Conservation (phyloP, 2,113 vertebrate species). For the Castor canadensis region DNA sequence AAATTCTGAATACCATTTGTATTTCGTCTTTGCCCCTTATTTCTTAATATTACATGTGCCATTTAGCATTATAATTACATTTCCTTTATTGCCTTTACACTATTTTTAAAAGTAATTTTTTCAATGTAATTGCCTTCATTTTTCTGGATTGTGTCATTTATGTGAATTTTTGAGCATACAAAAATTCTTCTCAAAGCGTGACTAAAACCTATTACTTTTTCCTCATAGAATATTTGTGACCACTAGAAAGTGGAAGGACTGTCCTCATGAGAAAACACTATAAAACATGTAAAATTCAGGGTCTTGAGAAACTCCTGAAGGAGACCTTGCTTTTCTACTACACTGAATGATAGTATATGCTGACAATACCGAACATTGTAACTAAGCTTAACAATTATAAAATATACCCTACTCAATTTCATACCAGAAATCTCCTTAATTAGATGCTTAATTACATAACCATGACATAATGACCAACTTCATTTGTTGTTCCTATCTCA, state of each 20-base stretch:
- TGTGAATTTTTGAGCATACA: background rate
- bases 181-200: background rate
- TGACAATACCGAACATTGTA: background rate
- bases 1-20: background rate
- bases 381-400: slow-evolving; percentile 28
- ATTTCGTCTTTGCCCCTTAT: background rate
- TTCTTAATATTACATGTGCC: too few species aligned
- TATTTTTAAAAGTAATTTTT: background rate
- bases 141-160: background rate
- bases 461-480: background rate
- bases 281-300: slow-evolving; percentile 23
- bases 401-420: background rate
- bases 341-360: background rate
- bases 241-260: background rate
- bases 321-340: background rate
- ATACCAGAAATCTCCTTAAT: slow-evolving; percentile 10
- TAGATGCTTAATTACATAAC: background rate
- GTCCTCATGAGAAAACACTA: slow-evolving; percentile 43
- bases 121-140: background rate
- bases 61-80: background rate
- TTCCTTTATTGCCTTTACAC: background rate
- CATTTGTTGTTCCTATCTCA: background rate
- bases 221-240: background rate
- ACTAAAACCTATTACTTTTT: background rate
- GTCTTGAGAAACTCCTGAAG: slow-evolving; percentile 6